A percentile compares a stretch with the other conserved stretches of the same genome.
These are phyloP conservation scores for Gymnobelideus leadbeateri DNA, from an alignment of 2,113 vertebrate genomes.

Conservation along the genomic window DNA sequence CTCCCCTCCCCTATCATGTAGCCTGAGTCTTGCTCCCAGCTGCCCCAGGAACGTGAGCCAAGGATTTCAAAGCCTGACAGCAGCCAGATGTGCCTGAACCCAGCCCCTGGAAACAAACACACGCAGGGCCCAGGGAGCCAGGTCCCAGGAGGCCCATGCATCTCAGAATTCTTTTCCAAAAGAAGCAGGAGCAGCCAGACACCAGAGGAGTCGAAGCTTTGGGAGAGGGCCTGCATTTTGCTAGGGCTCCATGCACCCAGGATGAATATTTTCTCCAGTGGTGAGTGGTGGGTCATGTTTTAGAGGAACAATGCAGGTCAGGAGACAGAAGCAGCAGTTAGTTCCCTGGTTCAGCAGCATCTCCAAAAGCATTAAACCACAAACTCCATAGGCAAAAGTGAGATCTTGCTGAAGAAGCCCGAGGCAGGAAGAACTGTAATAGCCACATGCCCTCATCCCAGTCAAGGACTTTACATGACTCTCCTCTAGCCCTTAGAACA, in stretches of 20 bases:
- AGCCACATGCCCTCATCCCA: not conserved
- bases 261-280: not conserved
- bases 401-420: not conserved
- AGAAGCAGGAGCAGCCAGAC: not conserved
- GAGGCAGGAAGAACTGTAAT: not conserved
- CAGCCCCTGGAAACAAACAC: not conserved
- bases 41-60: not conserved
- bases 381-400: not conserved
- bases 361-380: not conserved
- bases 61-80: not conserved
- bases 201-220: not conserved
- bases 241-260: not conserved
- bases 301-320: not conserved
- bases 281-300: not conserved
- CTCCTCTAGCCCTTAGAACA: not conserved
- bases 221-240: not conserved
- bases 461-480: not conserved
- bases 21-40: not conserved
- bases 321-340: not conserved
- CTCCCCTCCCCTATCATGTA: no score
- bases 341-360: not conserved
- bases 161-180: not conserved
- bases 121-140: not conserved
- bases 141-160: not conserved
- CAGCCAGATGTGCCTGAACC: not conserved